Evolutionary conservation across 2,797 vertebrate genomes (phyloP), one percentile per base, ranked within the genome.

Genomic region (Malurus splendens): DNA sequence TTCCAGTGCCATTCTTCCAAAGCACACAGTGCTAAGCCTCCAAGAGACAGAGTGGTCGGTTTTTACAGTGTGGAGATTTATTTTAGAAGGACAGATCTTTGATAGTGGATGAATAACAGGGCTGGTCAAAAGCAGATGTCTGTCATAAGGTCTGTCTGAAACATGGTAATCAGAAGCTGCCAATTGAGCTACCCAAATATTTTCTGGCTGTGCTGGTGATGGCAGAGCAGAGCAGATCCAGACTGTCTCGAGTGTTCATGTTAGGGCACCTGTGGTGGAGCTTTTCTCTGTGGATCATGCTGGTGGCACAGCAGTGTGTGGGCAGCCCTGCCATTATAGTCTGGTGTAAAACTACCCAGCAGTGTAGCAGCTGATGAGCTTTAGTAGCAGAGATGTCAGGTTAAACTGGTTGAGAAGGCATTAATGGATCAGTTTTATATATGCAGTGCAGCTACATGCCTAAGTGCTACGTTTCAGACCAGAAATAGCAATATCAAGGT

Each of bases 211-310:
- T 51, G 9, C 25, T 28, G 17, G 7, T 47, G 57, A 14, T 52
- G 56, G 39, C 41, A 73, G 24, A 61, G 28, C 36, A 70, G 33
- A 67, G 59, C 57, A 64, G 42, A 75, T 24, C 14, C 56, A 64
- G 50, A 20, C 6, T 9, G 8, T 61, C 36, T 38, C 3, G 0
- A 3, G 5, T 24, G 24, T 20, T 56, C 30, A 45, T 0, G 0
- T 41, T 15, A 39, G 8, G 16, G 18, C 28, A 19, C 15, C 45
- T 56, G 11, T 62, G 41, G 39, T 57, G 42, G 14, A 82, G 16
- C 27, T 7, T 44, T 90, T 51, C 41, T 54, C 14, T 22, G 4
- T 15, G 15, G 57, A 18, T 48, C n/a, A 7, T 44, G 47, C 32
- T 75, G 28, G 41, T 19, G 64, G 44, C 27, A 67, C 84, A 30